phyloP scores from a whole-genome alignment of 2,113 vertebrate species.

The Semnornis frantzii region DNA sequence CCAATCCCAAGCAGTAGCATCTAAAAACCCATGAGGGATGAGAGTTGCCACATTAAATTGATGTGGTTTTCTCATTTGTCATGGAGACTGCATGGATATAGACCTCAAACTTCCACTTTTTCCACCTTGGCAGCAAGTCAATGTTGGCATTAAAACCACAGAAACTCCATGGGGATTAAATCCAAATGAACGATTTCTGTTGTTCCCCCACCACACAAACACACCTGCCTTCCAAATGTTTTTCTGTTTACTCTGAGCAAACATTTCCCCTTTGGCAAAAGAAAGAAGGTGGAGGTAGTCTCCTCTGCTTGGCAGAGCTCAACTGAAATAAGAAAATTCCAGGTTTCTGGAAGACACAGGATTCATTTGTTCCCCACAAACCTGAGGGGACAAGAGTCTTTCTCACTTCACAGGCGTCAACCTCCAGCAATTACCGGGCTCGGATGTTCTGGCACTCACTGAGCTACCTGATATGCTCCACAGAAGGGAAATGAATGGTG shows the following conservation, averaged over 20 bases:
- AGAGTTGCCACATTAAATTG: not conserved
- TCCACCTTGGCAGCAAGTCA: not conserved
- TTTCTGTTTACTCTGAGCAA: not conserved
- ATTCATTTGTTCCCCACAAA: not conserved
- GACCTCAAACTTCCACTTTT: not conserved
- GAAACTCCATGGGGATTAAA: not conserved
- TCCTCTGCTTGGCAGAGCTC: not conserved
- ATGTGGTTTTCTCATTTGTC: not conserved
- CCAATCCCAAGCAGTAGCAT: not conserved
- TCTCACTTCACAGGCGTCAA: not conserved
- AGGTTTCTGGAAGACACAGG: not conserved
- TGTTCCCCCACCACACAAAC: not conserved
- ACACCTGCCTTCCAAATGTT: not conserved
- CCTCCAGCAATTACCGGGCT: not conserved
- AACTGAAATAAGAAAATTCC: not conserved
- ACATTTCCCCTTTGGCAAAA: not conserved
- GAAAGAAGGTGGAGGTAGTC: not conserved
- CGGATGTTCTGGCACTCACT: not conserved
- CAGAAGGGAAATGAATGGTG: not conserved
- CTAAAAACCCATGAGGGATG: not conserved
- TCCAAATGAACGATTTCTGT: not conserved
- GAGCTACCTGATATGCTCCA: accelerated
- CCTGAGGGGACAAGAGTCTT: not conserved
- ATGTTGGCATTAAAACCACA: not conserved
- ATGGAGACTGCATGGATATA: not conserved